Base-by-base conservation (phyloP, 1,140 invertebrate genomes). In the Drosophila tsacasi region DNA sequence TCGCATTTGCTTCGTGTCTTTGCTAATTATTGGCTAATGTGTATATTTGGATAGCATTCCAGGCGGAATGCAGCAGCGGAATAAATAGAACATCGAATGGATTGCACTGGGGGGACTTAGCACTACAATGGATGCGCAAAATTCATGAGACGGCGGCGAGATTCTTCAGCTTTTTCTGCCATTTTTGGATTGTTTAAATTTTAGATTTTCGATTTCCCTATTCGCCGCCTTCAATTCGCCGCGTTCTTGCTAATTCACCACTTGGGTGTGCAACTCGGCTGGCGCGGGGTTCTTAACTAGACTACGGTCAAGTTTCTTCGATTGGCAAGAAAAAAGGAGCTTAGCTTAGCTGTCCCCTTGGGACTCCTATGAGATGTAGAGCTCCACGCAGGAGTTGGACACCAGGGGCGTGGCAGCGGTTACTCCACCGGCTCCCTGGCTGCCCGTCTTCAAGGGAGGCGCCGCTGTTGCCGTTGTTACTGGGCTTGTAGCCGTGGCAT, bases 21-120 rank as follows among this genome's bases (percentile, higher is more conserved):
- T 66, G 58, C 84, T 89, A 89, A 89, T 90, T 78, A 89, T 90
- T 78, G 35, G 80, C 83, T 87, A 87, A 81, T 75, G 64, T 84
- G 35, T 89, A 89, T 87, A 89, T 87, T 87, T 87, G 84, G 84
- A 87, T 87, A 83, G 35, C 39, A 60, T n/a, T 21, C 12, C 42
- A 21, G 19, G 5, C 19, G 42, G 5, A 46, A 46, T 21, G 63
- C 63, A 67, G 66, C 67, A 49, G 59, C 55, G 57, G 61, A 89
- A 89, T 85, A 90, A 90, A 90, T 90, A 76, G 25, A 78, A 74
- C 57, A 54, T 82, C 64, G 19, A 78, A 75, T 57, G 46, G 52
- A 78, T 82, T 81, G 75, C 85, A 89, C 85, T 89, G 85, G 85
- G 49, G 15, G 46, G 13, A 83, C 76, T 83, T 65, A 81, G 40